These are phyloP conservation scores for Dicyrtomina minuta DNA, from an alignment of 2,888 invertebrate genomes.

Conservation along the genomic window DNA sequence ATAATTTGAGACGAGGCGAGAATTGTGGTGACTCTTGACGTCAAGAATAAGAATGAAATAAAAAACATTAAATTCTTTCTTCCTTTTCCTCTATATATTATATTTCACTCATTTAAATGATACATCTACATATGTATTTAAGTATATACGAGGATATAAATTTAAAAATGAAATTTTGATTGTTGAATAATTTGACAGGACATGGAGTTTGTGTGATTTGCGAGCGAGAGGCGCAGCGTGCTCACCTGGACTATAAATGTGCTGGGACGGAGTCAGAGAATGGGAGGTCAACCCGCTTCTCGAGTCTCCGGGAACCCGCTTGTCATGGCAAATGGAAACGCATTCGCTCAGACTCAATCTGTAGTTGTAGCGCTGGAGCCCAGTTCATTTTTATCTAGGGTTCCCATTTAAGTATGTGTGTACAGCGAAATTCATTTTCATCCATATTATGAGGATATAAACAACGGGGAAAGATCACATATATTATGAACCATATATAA, in stretches of 20 bases:
- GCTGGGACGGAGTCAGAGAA: conserved; percentile 43
- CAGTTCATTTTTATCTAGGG: conserved; percentile 49
- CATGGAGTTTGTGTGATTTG: conserved; percentile 49
- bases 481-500: too few relatives aligned
- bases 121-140: not conserved
- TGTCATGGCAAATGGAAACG: conserved; percentile 44
- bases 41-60: too few relatives aligned
- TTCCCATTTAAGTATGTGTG: too few relatives aligned
- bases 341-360: conserved; percentile 41
- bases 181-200: conserved; percentile 38
- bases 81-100: not conserved
- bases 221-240: conserved; percentile 48
- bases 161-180: too few relatives aligned
- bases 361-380: conserved; percentile 43
- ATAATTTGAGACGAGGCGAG: too few relatives aligned
- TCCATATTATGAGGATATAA: too few relatives aligned
- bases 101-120: not conserved
- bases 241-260: conserved; percentile 45
- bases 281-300: conserved; percentile 46
- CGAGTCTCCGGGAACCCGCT: conserved; percentile 50
- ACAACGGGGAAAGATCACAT: too few relatives aligned
- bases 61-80: too few relatives aligned
- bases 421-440: too few relatives aligned
- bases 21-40: too few relatives aligned
- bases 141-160: not conserved